Evolutionary conservation across 2,113 vertebrate species (phyloP), one percentile per base, ranked within the genome.

Genomic region (Mustela nigripes): DNA sequence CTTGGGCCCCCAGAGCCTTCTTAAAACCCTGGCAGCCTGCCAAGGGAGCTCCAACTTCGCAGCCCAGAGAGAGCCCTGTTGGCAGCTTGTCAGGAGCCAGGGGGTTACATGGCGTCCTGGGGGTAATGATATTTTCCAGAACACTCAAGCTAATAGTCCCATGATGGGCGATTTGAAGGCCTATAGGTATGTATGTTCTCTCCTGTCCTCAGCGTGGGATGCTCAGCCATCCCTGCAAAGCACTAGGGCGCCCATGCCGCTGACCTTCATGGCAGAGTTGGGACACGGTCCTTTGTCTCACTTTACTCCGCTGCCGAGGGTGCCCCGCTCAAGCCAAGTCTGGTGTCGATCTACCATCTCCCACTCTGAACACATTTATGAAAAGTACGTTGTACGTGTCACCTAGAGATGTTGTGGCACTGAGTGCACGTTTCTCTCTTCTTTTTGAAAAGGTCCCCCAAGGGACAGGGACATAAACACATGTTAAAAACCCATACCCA

Each of bases 41-140:
- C 98, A 98, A 86, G 94, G 96, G 93, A 96, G 96, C 96, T 97
- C 91, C 96, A 94, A 90, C 96, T 97, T 85, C 73, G 95, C 93
- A 94, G 91, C 89, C 95, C 88, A 50, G 90, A 90, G 94, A 98
- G 92, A 96, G 94, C 93, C 89, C 67, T 12, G 95, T 42, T 98
- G 97, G 97, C 96, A 96, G 97, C 95, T 90, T 94, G 97, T 95
- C 97, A 95, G 97, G 39, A 96, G 73, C 92, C 31, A 26, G 95
- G 94, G 97, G 97, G 97, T 97, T 98, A 96, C 98, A 94, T 56
- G 97, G 97, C 79, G 45, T 96, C 98, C 98, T 96, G 98, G 97
- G 97, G 97, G 96, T 97, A 96, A 97, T 97, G 92, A 96, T 94
- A 95, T 97, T 97, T 98, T 97, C 98, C 97, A 98, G 97, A 98